Base-by-base conservation (phyloP, 2,113 vertebrate species). In the Onychostoma macrolepis region DNA sequence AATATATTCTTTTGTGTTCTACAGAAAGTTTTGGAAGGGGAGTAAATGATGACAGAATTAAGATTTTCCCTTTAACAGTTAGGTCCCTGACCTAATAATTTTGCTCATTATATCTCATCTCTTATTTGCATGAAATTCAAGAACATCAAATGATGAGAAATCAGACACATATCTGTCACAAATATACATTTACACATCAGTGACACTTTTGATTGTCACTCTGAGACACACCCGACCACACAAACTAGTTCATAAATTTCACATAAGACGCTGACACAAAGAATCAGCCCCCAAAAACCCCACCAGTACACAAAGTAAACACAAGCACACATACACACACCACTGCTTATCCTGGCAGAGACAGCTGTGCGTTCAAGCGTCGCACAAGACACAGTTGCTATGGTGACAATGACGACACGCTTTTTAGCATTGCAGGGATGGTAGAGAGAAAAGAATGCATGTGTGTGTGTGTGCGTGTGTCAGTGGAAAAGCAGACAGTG, bases 361-460 rank as follows among this genome's bases (percentile, higher is more conserved):
- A 88, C 91, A 91, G 92, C 92, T 92, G 92, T 89, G 88, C 87
- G 88, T 93, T 87, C 87, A 87, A 87, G 88, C 88, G 91, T 91
- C 88, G 87, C 87, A 90, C 88, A 92, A 90, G 91, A 92, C 91
- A 93, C 93, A 92, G 94, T 94, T 94, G 90, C 93, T 91, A 94
- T 94, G 92, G 94, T 63, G 88, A 94, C 83, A 85, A 89, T 88
- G 90, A 93, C 90, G 92, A 90, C 88, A 91, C 89, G 91, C 91
- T 93, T 93, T 93, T 89, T 92, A 93, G 91, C 91, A 92, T 93
- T 93, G 91, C 90, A 87, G 87, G 77, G 85, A 92, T 80, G 87
- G 36, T 84, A 88, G 82, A 81, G 90, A 90, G 85, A 78, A 88
- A 56, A 84, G 71, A 88, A 83, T 86, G 53, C 71, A 75, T 89